Base-by-base conservation (phyloP, 2,888 invertebrate species). In the Hermodice carunculata region DNA sequence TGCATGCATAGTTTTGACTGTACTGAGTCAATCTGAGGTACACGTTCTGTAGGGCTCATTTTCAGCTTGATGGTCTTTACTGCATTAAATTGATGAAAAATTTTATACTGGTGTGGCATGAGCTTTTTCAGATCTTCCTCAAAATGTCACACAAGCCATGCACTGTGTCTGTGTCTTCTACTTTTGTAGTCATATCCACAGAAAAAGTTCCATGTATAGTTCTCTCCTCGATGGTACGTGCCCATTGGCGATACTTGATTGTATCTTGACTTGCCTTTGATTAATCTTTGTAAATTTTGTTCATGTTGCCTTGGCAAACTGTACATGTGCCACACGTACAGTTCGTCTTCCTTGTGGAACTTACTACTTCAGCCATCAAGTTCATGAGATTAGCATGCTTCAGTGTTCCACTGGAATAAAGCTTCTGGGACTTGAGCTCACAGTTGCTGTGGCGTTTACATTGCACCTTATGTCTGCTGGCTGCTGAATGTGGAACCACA, bases 1-100 rank as follows among this genome's bases (percentile, higher is more conserved):
- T 78, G 34, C 76, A 73, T 19, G 62, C 69, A 70, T 77, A 84
- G 58, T 84, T 85, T 74, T 83, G 81, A 3, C 75, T 75, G 68
- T n/a, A n/a, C n/a, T n/a, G 85, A 85, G 63, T 84, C 77, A 53
- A 78, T 61, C 52, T 77, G 78, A 17, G 73, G 65, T 3, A 78
- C 28, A 28, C 49, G 46, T 28, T 19, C 11, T 11, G 24, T 48
- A 44, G 28, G 57, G 29, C n/a, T 59, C 40, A 24, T 14, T 49
- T 54, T 49, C 49, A 29, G 2, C 53, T 57, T 48, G 60, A 32
- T 61, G 54, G 63, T 24, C 48, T 40, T 42, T n/a, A n/a, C n/a
- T n/a, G n/a, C n/a, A n/a, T n/a, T n/a, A n/a, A n/a, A n/a, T n/a
- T n/a, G n/a, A n/a, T n/a, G n/a, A n/a, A n/a, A n/a, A n/a, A 48